phyloP scores from a whole-genome alignment of 2,797 vertebrate genomes.

The Lacerta viridis region DNA sequence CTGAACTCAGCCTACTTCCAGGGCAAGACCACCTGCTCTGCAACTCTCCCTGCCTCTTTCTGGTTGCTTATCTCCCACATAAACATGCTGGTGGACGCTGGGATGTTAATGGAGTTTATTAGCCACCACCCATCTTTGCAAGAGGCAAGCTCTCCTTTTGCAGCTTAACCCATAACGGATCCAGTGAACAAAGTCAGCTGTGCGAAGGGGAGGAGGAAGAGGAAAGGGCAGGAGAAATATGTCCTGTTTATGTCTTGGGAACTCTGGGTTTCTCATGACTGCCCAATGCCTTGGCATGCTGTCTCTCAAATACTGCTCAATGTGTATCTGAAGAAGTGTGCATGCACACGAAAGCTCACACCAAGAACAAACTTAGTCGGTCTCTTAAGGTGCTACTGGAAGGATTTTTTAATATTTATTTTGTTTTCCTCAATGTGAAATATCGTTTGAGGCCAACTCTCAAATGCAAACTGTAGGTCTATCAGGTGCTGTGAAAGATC shows the following conservation, averaged over 20 bases:
- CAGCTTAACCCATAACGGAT: not conserved
- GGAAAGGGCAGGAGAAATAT: not conserved
- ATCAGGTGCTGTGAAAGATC: not conserved
- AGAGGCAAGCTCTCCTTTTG: not conserved
- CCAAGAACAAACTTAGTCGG: no score
- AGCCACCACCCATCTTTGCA: not conserved
- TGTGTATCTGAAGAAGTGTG: no score
- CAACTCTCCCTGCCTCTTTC: no score
- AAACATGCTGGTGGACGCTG: not conserved
- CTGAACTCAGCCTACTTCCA: not conserved
- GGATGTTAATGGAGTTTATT: not conserved
- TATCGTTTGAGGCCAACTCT: not conserved
- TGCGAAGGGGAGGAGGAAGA: not conserved
- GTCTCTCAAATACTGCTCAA: not conserved
- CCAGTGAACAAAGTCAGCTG: not conserved
- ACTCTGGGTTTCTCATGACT: not conserved
- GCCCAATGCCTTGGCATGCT: not conserved
- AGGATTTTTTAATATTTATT: no score
- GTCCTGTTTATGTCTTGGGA: not conserved
- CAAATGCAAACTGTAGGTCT: not conserved
- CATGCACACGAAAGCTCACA: no score
- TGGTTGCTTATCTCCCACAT: constrained; percentile 10
- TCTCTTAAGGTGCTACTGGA: no score
- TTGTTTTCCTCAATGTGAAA: not conserved
- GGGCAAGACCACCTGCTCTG: not conserved